Conservation (phyloP, 2,797 vertebrate species). For the Anguilla megastoma region DNA sequence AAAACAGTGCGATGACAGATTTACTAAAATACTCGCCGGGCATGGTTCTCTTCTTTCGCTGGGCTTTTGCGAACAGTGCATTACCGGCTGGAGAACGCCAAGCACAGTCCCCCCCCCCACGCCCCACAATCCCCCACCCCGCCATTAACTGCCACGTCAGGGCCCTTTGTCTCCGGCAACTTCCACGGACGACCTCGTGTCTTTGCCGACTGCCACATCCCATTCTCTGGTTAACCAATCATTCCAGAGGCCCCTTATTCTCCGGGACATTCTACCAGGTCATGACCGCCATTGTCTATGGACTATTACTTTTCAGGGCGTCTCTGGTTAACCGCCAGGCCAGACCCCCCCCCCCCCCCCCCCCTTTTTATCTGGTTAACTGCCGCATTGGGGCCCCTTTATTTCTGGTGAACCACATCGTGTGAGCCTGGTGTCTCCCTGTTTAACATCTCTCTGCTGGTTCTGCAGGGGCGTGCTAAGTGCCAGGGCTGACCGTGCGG, state of each 20-base stretch:
- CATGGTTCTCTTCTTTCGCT: constrained; percentile 32
- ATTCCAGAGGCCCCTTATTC: not conserved
- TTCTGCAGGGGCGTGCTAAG: not conserved
- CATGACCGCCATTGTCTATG: not conserved
- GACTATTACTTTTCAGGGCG: not conserved
- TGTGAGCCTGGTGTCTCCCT: not conserved
- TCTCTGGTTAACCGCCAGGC: not conserved
- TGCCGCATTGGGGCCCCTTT: not conserved
- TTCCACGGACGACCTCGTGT: not conserved
- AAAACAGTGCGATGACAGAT: constrained; percentile 42
- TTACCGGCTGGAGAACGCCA: constrained; percentile 19
- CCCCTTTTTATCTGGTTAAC: not conserved
- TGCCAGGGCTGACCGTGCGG: no score
- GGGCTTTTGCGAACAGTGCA: not conserved
- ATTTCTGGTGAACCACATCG: not conserved
- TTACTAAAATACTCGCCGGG: constrained; percentile 36
- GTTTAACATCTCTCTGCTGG: not conserved
- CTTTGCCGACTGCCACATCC: not conserved
- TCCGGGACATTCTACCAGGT: not conserved
- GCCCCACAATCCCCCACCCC: not conserved
- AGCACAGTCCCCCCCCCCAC: not conserved
- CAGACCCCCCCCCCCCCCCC: not conserved
- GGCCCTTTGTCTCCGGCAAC: not conserved
- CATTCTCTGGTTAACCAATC: not conserved
- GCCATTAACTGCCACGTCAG: no score